Evolutionary conservation across 2,113 vertebrate genomes (phyloP).

Genomic region (Gadus chalcogrammus): DNA sequence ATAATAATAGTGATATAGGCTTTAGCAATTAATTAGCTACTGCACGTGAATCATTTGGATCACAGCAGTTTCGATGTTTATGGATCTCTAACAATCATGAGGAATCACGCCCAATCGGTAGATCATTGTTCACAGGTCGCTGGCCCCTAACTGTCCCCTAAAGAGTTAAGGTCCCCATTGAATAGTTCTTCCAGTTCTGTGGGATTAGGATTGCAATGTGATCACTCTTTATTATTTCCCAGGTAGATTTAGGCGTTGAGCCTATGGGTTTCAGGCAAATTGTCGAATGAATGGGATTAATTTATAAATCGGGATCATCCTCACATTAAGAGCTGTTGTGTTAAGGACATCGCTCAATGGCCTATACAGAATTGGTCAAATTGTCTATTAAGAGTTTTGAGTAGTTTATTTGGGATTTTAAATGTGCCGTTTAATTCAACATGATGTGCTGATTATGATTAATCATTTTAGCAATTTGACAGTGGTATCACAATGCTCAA

Average conservation of each 20-base stretch:
- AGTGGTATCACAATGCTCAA: too few species aligned
- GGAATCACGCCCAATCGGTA: conserved; percentile 20
- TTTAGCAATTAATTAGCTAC: too few species aligned
- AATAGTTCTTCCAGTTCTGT: not conserved
- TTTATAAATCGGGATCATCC: conserved; percentile 76
- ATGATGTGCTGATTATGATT: conserved; percentile 31
- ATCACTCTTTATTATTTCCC: conserved; percentile 46
- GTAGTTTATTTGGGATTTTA: conserved; percentile 57
- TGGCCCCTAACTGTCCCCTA: conserved; percentile 33
- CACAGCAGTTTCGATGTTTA: conserved; percentile 42
- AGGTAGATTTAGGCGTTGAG: conserved; percentile 41
- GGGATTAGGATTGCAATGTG: conserved; percentile 29
- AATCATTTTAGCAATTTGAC: not conserved
- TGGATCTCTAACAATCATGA: not conserved
- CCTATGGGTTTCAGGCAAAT: conserved; percentile 62
- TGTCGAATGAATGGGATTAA: conserved; percentile 49
- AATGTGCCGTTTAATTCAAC: conserved; percentile 44
- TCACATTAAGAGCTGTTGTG: conserved; percentile 59
- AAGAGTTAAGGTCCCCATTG: not conserved
- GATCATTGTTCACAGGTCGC: conserved; percentile 36
- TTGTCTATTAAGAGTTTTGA: conserved; percentile 58
- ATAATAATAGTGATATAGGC: not conserved
- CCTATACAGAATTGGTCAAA: conserved; percentile 43
- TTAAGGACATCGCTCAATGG: conserved; percentile 20
- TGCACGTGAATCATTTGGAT: conserved; percentile 6